Evolutionary conservation across 2,797 vertebrate genomes (phyloP).

Genomic region (Parambassis ranga): DNA sequence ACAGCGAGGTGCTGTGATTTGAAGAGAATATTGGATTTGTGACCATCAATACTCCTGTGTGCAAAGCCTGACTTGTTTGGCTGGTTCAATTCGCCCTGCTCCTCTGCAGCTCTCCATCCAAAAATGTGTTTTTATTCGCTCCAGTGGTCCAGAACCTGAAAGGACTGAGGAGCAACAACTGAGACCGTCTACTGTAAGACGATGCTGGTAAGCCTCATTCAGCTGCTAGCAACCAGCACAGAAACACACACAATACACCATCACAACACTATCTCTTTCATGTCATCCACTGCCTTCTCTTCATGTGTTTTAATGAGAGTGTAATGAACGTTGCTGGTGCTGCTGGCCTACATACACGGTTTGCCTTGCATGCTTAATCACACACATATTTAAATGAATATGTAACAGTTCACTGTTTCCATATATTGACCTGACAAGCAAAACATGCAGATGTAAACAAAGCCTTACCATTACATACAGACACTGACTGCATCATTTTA

Average conservation of each 20-base stretch:
- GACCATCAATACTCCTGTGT: background rate
- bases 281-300: slow-evolving; percentile 1
- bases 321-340: slow-evolving; percentile 15
- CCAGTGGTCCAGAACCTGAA: slow-evolving; percentile 24
- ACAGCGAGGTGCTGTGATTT: background rate
- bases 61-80: background rate
- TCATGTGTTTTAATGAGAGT: slow-evolving; percentile 34
- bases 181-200: slow-evolving; percentile 16
- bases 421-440: background rate
- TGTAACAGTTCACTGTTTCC: slow-evolving; percentile 12
- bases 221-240: background rate
- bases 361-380: slow-evolving; percentile 33
- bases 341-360: slow-evolving; percentile 43
- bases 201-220: slow-evolving; percentile 16
- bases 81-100: slow-evolving; percentile 6
- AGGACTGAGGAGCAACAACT: slow-evolving; percentile 39
- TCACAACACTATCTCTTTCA: background rate
- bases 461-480: background rate
- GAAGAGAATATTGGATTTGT: background rate
- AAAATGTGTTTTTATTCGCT: slow-evolving; percentile 17
- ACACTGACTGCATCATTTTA: background rate
- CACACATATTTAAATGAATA: slow-evolving; percentile 34
- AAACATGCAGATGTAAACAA: background rate
- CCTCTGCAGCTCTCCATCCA: slow-evolving; percentile 1
- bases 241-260: background rate